Evolutionary conservation across 1,140 invertebrate genomes (phyloP), one percentile per base, ranked within the genome.

Genomic region (Drosophila ogumai): DNA sequence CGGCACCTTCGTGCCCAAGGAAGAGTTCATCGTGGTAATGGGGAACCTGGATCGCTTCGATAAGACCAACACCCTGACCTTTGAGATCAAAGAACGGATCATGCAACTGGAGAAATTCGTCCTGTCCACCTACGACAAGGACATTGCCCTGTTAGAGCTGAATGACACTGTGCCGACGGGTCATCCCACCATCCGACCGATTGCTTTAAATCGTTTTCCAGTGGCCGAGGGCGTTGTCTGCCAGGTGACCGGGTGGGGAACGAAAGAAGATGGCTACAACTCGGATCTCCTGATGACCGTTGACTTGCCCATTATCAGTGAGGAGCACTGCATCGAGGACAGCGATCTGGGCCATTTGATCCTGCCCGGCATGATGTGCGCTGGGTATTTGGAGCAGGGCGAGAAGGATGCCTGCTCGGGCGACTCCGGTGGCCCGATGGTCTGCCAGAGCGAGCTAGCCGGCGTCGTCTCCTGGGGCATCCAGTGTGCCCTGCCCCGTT

Each of bases 381-480:
- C 91, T 13, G 90, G 88, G 0, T 90, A 90, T 43, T 13, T 82
- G 55, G 69, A 81, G 40, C n/a, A 73, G 56, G 91, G 91, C 5
- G 75, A 86, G 49, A 59, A 59, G 3, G 91, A 92, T 58, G 79
- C 91, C 31, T 92, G 91, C 49, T 22, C 19, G 0, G 91, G 93
- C 74, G 95, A 95, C 79, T 95, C 94, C 32, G 95, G 95, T 3
- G 95, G 95, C 3, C 95, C 95, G 3, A 79, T 96, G 58, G 90
- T 94, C 12, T 93, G 93, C 71, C 75, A 92, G 38, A 93, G 91
- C 7, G 81, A 92, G 43, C 92, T 96, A 58, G 94, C 94, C 28
- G 96, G 96, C 12, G 90, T 96, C 15, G 94, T 95, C 0, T 96
- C 96, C 28, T 97, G 95, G 95, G 96, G 96, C 41, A 94, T 93